Percentiles rank a stretch among this genome's conserved stretches.
phyloP scores from a whole-genome alignment of 1,140 invertebrate genomes.

The Dreissena rostriformis region DNA sequence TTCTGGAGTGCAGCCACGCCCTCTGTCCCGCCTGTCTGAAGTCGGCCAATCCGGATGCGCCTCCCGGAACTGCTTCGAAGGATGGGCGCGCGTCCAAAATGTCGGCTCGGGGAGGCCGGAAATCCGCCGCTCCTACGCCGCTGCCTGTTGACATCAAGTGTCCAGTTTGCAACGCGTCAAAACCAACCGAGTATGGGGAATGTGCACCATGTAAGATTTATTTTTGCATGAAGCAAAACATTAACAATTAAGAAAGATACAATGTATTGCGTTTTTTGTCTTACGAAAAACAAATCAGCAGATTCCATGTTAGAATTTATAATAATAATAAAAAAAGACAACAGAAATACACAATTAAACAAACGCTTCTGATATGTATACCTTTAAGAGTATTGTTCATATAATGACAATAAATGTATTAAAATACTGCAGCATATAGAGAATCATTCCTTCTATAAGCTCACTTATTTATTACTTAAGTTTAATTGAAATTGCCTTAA shows the following conservation, averaged over 20 bases:
- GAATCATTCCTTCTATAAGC: too few relatives aligned
- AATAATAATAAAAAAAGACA: too few relatives aligned
- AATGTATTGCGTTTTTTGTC: not conserved
- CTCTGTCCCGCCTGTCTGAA: constrained; percentile 44
- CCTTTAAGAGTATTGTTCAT: too few relatives aligned
- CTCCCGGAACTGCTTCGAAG: not conserved
- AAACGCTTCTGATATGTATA: too few relatives aligned
- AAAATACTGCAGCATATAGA: too few relatives aligned
- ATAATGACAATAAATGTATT: too few relatives aligned
- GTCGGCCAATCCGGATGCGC: not conserved
- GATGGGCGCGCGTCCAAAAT: constrained; percentile 29
- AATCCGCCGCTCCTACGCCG: not conserved
- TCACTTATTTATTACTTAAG: too few relatives aligned
- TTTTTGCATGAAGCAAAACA: too few relatives aligned
- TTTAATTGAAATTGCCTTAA: too few relatives aligned
- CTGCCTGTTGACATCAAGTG: constrained; percentile 14
- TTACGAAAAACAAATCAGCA: too few relatives aligned
- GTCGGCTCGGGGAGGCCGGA: constrained; percentile 33
- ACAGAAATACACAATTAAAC: too few relatives aligned
- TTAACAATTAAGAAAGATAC: not conserved
- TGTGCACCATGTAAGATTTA: constrained; percentile 46
- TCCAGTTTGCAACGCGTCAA: constrained; percentile 16
- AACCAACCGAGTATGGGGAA: constrained; percentile 23
- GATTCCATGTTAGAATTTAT: too few relatives aligned
- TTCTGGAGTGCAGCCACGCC: constrained; percentile 37